Conservation (phyloP, 2,113 vertebrate species). For the Bothrops jararaca region DNA sequence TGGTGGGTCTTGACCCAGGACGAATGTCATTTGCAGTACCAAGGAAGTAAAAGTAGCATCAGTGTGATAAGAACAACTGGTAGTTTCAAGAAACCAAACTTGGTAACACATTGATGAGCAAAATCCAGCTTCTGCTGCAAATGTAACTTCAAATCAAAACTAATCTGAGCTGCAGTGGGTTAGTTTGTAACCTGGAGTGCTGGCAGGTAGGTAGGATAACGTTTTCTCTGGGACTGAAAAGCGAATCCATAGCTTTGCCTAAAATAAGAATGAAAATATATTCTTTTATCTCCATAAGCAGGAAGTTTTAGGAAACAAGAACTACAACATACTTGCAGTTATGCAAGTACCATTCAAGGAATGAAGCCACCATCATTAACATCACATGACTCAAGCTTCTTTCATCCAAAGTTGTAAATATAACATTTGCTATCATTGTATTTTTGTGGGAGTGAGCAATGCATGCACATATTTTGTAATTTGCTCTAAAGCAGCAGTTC, state of each 20-base stretch:
- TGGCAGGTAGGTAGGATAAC: neutral
- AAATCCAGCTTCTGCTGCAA: neutral
- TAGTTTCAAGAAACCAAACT: neutral
- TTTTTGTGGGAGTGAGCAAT: neutral
- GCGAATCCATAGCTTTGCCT: neutral
- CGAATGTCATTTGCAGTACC: neutral
- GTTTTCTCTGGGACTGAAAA: neutral
- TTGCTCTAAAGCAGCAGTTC: neutral
- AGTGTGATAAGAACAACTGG: neutral
- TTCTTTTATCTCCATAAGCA: neutral
- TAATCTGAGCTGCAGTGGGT: neutral
- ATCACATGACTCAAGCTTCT: neutral
- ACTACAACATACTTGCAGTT: neutral
- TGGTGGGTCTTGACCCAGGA: neutral
- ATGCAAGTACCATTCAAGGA: neutral
- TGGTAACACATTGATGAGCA: neutral
- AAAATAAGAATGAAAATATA: neutral
- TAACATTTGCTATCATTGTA: neutral
- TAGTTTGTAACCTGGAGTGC: neutral
- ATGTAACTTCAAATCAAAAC: neutral
- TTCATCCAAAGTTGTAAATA: neutral
- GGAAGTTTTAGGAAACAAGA: neutral
- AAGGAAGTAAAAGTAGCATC: neutral
- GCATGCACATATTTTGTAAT: neutral
- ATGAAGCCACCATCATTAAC: neutral